Evolutionary conservation across 1,140 invertebrate species (phyloP).

Genomic region (Drosophila nasuta): DNA sequence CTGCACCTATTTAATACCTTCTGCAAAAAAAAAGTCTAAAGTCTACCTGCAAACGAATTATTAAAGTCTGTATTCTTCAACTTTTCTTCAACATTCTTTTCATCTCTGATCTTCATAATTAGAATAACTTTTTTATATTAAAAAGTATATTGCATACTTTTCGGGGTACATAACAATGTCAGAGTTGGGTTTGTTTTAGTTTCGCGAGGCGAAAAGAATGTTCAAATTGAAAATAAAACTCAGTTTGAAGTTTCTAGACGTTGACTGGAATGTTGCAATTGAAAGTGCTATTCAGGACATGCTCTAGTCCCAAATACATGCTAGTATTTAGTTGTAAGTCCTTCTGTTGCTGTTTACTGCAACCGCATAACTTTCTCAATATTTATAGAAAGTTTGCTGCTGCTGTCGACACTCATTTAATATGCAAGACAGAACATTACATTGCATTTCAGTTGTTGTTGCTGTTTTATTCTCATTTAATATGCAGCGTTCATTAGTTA

Average conservation of each 20-base stretch:
- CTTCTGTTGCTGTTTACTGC: background rate
- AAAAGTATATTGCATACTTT: background rate
- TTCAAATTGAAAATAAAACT: background rate
- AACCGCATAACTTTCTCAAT: conserved; percentile 24
- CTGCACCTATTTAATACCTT: conserved; percentile 15
- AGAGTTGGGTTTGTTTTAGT: background rate
- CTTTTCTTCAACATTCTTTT: conserved; percentile 4
- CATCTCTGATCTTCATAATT: background rate
- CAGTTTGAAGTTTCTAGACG: background rate
- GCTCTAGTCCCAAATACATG: background rate
- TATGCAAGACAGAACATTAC: conserved; percentile 55
- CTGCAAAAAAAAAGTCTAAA: background rate
- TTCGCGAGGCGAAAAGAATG: background rate
- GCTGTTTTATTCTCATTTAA: conserved; percentile 37
- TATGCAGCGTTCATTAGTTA: conserved; percentile 52
- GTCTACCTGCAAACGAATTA: background rate
- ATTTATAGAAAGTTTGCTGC: conserved; percentile 21
- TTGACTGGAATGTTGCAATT: background rate
- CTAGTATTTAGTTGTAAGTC: background rate
- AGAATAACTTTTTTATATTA: background rate
- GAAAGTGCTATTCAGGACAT: background rate
- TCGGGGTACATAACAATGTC: background rate
- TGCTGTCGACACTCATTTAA: conserved; percentile 54
- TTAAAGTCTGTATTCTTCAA: background rate
- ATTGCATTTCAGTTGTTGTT: conserved; percentile 18